Conservation (phyloP, 1,140 invertebrate species). For the Leptinotarsa lineolata region DNA sequence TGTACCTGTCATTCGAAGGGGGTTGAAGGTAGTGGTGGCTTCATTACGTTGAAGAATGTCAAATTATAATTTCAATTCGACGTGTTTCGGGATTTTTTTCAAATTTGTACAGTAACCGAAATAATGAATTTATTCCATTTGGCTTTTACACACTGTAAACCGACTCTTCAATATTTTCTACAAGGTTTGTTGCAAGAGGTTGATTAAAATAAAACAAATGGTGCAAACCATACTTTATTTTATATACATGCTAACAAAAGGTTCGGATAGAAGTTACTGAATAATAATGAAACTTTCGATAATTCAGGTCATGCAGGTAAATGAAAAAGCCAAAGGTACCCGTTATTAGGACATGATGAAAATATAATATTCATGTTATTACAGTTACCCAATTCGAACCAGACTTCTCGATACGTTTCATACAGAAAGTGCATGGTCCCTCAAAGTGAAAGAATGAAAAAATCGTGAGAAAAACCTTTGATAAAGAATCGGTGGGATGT, state of each 20-base stretch:
- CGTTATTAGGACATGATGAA: background rate
- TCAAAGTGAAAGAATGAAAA: slow-evolving; percentile 19
- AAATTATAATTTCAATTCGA: no score
- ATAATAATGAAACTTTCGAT: slow-evolving; percentile 14
- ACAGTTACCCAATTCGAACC: no score
- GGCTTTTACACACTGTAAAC: no score
- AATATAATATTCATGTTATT: background rate
- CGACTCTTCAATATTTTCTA: no score
- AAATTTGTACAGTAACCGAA: no score
- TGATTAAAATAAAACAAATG: slow-evolving; percentile 33
- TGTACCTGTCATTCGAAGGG: no score
- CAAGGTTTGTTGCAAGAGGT: slow-evolving; percentile 21
- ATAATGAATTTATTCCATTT: no score
- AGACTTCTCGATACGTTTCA: background rate
- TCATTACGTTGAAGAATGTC: no score
- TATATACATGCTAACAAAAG: slow-evolving; percentile 39
- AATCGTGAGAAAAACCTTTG: slow-evolving; percentile 9
- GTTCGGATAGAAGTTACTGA: slow-evolving; percentile 25
- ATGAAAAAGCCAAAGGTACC: background rate
- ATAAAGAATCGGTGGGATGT: background rate
- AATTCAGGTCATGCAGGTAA: slow-evolving; percentile 30
- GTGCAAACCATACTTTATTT: slow-evolving; percentile 35
- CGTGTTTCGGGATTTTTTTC: no score
- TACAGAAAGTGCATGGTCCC: slow-evolving; percentile 20
- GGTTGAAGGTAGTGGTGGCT: no score